A percentile compares a stretch with the other conserved stretches of the same genome.
phyloP scores from a whole-genome alignment of 2,113 vertebrate species.

The Hepsetus odoe region DNA sequence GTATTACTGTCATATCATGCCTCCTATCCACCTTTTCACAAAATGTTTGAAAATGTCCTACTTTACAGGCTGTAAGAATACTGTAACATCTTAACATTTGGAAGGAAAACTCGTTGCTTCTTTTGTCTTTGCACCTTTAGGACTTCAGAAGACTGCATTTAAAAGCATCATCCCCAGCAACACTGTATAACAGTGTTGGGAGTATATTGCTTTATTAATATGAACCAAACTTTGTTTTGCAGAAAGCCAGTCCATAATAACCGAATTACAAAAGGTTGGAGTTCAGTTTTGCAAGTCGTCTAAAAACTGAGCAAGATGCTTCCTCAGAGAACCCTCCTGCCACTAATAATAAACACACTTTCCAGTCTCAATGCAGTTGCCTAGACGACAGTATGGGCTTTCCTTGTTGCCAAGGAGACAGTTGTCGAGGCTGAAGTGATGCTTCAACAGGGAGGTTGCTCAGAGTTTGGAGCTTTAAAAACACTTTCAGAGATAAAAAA shows the following conservation, averaged over 20 bases:
- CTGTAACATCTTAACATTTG: neutral
- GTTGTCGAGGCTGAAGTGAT: slow-evolving; percentile 45
- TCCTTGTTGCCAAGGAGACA: slow-evolving; percentile 80
- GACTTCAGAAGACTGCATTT: neutral
- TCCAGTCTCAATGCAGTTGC: slow-evolving; percentile 66
- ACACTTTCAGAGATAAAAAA: slow-evolving; percentile 6
- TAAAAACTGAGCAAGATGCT: slow-evolving; percentile 31
- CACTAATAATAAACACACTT: slow-evolving; percentile 37
- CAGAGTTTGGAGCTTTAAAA: slow-evolving; percentile 33
- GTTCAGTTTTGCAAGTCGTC: slow-evolving; percentile 4
- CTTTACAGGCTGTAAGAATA: neutral
- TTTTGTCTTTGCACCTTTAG: neutral
- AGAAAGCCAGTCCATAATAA: neutral
- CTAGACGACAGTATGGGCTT: slow-evolving; percentile 72
- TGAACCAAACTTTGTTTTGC: neutral
- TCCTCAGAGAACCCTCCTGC: slow-evolving; percentile 31
- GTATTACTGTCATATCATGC: neutral
- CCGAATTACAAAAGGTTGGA: neutral
- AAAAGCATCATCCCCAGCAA: neutral
- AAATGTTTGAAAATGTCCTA: neutral
- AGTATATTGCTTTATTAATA: too few relatives aligned
- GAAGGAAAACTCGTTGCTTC: neutral
- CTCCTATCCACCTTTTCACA: neutral
- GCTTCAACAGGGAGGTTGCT: slow-evolving; percentile 30
- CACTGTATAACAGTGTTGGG: too few relatives aligned